Percentiles rank a stretch among this genome's conserved stretches.
These are phyloP conservation scores for Chloroceryle amazona DNA, from an alignment of 2,797 vertebrate genomes.

Conservation along the genomic window DNA sequence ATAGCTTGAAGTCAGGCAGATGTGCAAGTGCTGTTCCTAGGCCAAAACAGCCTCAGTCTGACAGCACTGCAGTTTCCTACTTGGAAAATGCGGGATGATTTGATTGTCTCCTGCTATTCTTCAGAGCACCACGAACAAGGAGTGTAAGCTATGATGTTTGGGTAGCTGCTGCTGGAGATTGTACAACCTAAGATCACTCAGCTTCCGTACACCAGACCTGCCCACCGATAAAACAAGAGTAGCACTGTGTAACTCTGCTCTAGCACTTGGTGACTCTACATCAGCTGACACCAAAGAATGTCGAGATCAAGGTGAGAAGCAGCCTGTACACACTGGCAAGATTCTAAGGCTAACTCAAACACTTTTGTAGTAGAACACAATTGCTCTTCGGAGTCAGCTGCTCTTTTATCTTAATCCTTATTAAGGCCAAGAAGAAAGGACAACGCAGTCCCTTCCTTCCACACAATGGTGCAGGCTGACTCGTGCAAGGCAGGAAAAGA, in stretches of 20 bases:
- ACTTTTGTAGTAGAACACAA: not conserved
- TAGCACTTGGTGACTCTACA: not conserved
- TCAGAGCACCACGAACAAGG: not conserved
- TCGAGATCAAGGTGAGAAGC: not conserved
- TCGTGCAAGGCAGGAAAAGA: not conserved
- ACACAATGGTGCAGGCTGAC: not conserved
- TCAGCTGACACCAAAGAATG: not conserved
- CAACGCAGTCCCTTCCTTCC: not conserved
- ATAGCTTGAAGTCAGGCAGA: not conserved
- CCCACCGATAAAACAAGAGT: not conserved
- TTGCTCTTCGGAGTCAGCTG: not conserved
- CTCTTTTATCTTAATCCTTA: not conserved
- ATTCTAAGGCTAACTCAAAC: not conserved
- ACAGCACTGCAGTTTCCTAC: not conserved
- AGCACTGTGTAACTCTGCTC: not conserved
- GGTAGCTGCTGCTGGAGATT: not conserved
- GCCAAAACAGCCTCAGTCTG: not conserved
- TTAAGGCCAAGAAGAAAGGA: not conserved
- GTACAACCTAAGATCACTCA: not conserved
- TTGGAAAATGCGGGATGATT: not conserved
- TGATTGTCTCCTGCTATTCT: not conserved
- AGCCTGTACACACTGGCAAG: not conserved
- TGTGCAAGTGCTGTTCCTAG: not conserved
- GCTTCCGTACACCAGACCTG: not conserved
- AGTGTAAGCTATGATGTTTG: not conserved